Base-by-base conservation (phyloP, 2,797 vertebrate species). In the Argentina silus region DNA sequence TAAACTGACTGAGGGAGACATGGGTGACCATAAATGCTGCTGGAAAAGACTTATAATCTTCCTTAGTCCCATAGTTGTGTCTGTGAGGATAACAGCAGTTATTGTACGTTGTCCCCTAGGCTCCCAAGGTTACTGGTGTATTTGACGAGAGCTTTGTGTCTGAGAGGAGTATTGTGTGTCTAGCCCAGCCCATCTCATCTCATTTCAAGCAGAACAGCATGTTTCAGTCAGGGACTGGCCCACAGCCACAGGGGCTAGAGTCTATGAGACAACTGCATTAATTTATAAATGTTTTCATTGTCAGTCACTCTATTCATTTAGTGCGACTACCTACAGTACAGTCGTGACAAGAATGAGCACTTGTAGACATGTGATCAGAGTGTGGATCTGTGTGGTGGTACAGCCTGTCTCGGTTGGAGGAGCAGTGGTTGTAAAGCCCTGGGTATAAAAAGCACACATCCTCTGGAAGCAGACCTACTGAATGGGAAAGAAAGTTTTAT, bases 21-120 rank as follows among this genome's bases (percentile, higher is more conserved):
- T 19, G 80, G 82, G 6, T 76, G 69, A 83, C 65, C 75, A 27
- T 14, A n/a, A 47, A 72, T 70, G 1, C 47, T 55, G 57, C 74
- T 79, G 76, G 43, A 78, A 67, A 27, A 59, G 27, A 21, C 27
- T 72, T 15, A 19, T 80, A 76, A 78, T 73, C 23, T 71, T 68
- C 23, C 60, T 59, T 1, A 11, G 15, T 59, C 27, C 36, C 36
- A n/a, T 55, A 4, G 51, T 2, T 56, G 69, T 64, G 57, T 48
- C 60, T 74, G 44, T 7, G 43, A 7, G 53, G 12, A 55, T 55
- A n/a, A n/a, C 14, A 15, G 53, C n/a, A 9, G 21, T 21, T 60
- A 14, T 60, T 60, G 11, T 27, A 36, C 27, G 27, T 36, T 36
- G 27, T 36, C 27, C 27, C 27, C 27, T 36, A 36, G 27, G 27